These are phyloP conservation scores for Origma solitaria DNA, from an alignment of 2,113 vertebrate species.

Conservation along the genomic window DNA sequence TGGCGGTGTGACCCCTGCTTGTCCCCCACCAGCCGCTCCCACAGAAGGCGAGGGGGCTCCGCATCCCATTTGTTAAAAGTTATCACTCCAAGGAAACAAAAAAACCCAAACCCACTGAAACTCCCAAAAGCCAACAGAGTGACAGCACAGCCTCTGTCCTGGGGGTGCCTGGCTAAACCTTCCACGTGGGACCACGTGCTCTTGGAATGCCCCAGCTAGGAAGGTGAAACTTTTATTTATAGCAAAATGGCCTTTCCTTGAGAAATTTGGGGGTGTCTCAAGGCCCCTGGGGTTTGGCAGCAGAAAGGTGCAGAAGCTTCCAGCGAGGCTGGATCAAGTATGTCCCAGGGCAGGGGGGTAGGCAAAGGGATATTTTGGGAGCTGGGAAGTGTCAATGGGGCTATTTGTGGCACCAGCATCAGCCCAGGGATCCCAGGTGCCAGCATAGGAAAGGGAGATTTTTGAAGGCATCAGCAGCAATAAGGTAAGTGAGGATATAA, in stretches of 20 bases:
- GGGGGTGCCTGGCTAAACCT: background rate
- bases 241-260: background rate
- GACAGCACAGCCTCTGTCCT: background rate
- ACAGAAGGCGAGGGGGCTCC: accelerated
- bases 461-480: background rate
- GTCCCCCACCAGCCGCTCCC: accelerated
- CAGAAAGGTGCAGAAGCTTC: background rate
- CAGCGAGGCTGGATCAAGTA: background rate
- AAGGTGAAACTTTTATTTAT: background rate
- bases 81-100: background rate
- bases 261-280: background rate
- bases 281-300: background rate
- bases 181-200: accelerated
- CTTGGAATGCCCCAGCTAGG: accelerated
- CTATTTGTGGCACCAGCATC: background rate
- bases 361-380: background rate
- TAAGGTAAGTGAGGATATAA: background rate
- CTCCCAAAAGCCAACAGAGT: background rate
- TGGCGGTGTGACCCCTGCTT: accelerated
- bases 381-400: accelerated
- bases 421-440: background rate
- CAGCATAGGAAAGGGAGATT: background rate
- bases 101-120: accelerated
- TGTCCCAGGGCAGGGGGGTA: background rate
- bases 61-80: accelerated